Conservation (phyloP, 2,888 invertebrate species). For the Eurois occulta region DNA sequence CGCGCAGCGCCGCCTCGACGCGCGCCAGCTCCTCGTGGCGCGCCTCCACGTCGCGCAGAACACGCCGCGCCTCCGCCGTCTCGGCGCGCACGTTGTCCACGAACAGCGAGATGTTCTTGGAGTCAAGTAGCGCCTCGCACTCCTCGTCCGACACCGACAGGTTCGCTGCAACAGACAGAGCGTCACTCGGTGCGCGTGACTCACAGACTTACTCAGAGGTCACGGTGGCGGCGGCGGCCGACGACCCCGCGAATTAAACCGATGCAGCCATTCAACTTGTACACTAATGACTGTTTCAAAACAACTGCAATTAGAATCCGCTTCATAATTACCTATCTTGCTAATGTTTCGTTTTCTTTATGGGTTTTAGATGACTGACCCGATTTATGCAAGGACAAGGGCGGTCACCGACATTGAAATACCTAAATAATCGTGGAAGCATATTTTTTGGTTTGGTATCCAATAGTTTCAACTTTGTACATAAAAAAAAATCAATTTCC, state of each 20-base stretch:
- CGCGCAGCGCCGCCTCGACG: constrained; percentile 94
- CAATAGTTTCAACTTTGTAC: neutral
- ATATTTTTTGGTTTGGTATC: neutral
- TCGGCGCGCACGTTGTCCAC: constrained; percentile 93
- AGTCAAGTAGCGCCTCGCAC: constrained; percentile 84
- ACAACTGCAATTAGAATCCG: constrained; percentile 46
- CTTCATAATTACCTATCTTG: constrained; percentile 25
- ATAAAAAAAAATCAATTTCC: neutral
- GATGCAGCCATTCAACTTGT: constrained; percentile 47
- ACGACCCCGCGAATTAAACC: constrained; percentile 43
- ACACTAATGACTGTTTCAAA: constrained; percentile 33
- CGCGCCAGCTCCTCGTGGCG: constrained; percentile 95
- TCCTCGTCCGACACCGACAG: constrained; percentile 86
- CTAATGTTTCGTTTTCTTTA: constrained; percentile 23
- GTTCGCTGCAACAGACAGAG: constrained; percentile 78
- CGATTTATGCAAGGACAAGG: neutral
- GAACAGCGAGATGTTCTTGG: constrained; percentile 84
- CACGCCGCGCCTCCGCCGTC: constrained; percentile 93
- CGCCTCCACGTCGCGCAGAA: constrained; percentile 95
- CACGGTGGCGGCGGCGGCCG: constrained; percentile 34
- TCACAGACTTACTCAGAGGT: neutral
- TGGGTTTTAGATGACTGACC: neutral
- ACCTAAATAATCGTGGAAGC: neutral
- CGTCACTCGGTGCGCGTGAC: constrained; percentile 13
- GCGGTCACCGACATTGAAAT: neutral